Base-by-base conservation (phyloP, 2,113 vertebrate species). In the Cyphomyrus plagiostoma region DNA sequence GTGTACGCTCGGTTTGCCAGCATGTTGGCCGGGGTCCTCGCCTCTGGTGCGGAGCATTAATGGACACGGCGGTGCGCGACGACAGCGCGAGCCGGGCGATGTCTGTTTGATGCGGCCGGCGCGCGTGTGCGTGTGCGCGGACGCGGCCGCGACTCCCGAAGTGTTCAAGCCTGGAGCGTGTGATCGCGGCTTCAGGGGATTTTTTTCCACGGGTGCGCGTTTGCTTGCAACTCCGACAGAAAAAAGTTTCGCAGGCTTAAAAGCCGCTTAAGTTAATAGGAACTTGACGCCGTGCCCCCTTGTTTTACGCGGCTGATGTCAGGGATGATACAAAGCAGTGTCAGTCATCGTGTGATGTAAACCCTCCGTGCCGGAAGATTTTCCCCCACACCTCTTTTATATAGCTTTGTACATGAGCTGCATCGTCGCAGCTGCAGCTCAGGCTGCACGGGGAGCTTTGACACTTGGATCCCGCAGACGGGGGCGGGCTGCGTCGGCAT, bases 271-370 rank as follows among this genome's bases (percentile, higher is more conserved):
- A 88, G 87, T 88, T 62, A 80, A 77, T 89, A 86, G 82, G 53
- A 91, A 92, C 82, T 89, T 90, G 91, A 86, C 89, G 89, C 84
- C 90, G 89, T 90, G 26, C 85, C 90, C 88, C 62, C 89, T 82
- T 89, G 70, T 88, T 90, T 89, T 90, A 91, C 92, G 91, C 89
- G 91, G 52, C 90, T 91, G 80, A 58, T 92, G 92, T 89, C 89
- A 92, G 83, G 89, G 89, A 89, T 58, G 86, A 91, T 86, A 87
- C 92, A 91, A 91, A 90, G 88, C 90, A 8, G 53, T 91, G 92
- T 88, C 92, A 91, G 84, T 91, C 91, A 91, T 35, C 23, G 66
- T 53, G 62, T 84, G 86, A 89, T 86, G 89, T 89, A 80, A 91
- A 82, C 74, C 86, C 89, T 70, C 86, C 42, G 86, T 91, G 91